Conservation (phyloP, 1,140 invertebrate species). For the Neodiprion fabricii region DNA sequence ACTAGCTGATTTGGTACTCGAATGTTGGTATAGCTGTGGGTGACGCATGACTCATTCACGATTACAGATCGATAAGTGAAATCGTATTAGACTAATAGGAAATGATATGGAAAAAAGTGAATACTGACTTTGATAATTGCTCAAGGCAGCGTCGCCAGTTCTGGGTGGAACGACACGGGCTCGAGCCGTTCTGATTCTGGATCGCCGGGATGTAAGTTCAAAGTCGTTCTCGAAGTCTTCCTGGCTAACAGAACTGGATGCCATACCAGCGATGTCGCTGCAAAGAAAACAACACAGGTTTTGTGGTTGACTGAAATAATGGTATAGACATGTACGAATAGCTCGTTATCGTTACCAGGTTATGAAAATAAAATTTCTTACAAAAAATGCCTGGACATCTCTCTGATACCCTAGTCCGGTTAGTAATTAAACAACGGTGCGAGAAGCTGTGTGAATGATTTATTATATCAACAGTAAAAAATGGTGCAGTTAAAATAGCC, state of each 20-base stretch:
- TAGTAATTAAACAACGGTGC: background rate
- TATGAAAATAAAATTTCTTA: slow-evolving; percentile 39
- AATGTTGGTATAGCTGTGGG: too few relatives aligned
- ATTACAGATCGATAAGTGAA: too few relatives aligned
- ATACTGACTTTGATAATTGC: slow-evolving; percentile 47
- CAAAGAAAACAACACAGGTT: background rate
- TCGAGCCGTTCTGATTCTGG: slow-evolving; percentile 64
- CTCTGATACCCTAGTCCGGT: background rate
- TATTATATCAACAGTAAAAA: too few relatives aligned
- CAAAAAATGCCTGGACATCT: slow-evolving; percentile 54
- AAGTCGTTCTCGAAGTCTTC: slow-evolving; percentile 71
- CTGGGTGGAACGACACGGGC: slow-evolving; percentile 62
- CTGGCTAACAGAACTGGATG: slow-evolving; percentile 72
- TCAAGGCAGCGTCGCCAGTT: slow-evolving; percentile 40
- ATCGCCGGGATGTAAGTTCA: slow-evolving; percentile 62
- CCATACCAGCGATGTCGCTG: slow-evolving; percentile 61
- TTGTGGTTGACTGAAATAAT: slow-evolving; percentile 4
- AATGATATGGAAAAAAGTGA: background rate
- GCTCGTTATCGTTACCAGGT: background rate
- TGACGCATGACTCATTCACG: too few relatives aligned
- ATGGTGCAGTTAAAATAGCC: too few relatives aligned
- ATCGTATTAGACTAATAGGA: too few relatives aligned
- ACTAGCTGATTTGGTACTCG: too few relatives aligned
- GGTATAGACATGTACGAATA: background rate
- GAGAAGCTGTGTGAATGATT: too few relatives aligned